Base-by-base conservation (phyloP, 2,797 vertebrate genomes). In the Sitta carolinensis region DNA sequence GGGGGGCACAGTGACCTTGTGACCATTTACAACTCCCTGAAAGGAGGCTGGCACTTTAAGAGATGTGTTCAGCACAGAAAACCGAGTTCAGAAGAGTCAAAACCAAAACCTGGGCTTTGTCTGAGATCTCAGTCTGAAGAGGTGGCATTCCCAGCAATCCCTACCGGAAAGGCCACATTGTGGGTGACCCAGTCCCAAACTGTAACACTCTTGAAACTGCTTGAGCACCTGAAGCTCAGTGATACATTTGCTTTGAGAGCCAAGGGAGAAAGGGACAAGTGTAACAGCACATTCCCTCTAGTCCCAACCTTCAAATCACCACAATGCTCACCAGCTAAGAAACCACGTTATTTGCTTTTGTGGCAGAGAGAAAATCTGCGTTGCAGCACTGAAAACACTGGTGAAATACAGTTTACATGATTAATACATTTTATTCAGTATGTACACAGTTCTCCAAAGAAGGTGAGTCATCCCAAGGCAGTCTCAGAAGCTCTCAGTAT, bases 401-500 rank as follows among this genome's bases (percentile, higher is more conserved):
- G 7, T 70, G 61, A 95, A 88, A 90, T 43, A 76, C 19, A 66
- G 51, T 68, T 91, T 76, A 69, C 54, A 67, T 29, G 61, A 88
- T 97, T 96, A 95, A 96, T 94, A 20, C 51, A 84, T 84, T 95
- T 95, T 89, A 95, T 38, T 95, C 66, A 55, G 67, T 91, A 87
- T 86, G 45, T 91, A 96, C 94, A 97, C 45, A 89, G 63, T 54
- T 79, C 67, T 96, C 83, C 72, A 55, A 83, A 63, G 29, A 93
- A 83, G 50, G 0, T 70, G 62, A 30, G 51, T 62, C 26, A 75
- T 68, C 77, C 47, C 70, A 77, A 85, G 76, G 63, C 30, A 57
- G 73, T 77, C 67, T 16, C 27, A 67, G 32, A 51, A 72, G 57
- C 3, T 3, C 19, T 16, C 34, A 45, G 63, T 76, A 64, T 58